phyloP scores from a whole-genome alignment of 2,113 vertebrate species.

The Pycnonotus jocosus region DNA sequence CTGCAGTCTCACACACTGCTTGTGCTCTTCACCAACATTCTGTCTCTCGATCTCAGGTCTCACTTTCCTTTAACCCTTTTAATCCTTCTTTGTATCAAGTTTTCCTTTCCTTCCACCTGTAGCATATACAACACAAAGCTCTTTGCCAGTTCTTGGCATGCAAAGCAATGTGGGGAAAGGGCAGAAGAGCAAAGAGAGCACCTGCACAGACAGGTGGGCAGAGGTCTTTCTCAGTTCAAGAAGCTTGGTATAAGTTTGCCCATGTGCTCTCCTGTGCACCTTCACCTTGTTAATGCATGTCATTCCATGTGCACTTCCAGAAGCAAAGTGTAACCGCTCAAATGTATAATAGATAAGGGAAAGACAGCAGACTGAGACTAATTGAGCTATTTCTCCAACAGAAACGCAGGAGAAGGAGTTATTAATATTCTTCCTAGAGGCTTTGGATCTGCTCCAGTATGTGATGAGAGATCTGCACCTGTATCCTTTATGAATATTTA shows the following conservation, averaged over 20 bases:
- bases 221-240: neutral
- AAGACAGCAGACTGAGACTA: constrained; percentile 44
- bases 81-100: neutral
- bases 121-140: neutral
- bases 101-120: rapidly evolving
- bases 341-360: constrained; percentile 31
- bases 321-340: neutral
- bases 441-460: constrained; percentile 14
- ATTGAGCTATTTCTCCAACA: constrained; percentile 23
- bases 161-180: rapidly evolving
- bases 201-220: neutral
- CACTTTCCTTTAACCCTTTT: neutral
- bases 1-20: rapidly evolving
- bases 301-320: neutral
- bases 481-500: constrained; percentile 45
- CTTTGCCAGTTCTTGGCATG: neutral
- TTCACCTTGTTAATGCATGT: neutral
- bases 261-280: neutral
- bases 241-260: neutral
- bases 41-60: neutral
- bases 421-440: constrained; percentile 45
- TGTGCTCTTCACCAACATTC: neutral
- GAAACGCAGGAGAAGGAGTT: neutral
- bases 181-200: neutral
- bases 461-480: constrained; percentile 12